Evolutionary conservation across 1,140 invertebrate genomes (phyloP).

Genomic region (Caenorhabditis briggsae): DNA sequence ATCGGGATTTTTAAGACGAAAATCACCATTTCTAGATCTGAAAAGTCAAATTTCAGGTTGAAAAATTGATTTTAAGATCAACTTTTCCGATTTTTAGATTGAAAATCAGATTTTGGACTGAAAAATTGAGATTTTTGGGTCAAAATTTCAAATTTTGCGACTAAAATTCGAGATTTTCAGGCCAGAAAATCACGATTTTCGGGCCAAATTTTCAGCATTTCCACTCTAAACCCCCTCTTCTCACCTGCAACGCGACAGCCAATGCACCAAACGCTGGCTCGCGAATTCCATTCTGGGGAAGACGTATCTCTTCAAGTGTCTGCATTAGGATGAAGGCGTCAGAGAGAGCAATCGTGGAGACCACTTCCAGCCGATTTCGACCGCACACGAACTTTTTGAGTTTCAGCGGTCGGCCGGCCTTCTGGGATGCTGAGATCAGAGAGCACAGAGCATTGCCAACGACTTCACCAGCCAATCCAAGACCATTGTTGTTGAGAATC

Average conservation of each 20-base stretch:
- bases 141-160: no score
- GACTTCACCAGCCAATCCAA: conserved; percentile 87
- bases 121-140: no score
- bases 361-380: conserved; percentile 93
- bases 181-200: no score
- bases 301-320: conserved; percentile 88
- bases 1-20: no score
- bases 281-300: conserved; percentile 98
- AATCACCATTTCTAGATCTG: no score
- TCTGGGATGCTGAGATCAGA: conserved; percentile 80
- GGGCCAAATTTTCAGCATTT: no score
- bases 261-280: conserved; percentile 86
- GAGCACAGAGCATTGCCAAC: conserved; percentile 83
- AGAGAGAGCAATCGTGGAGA: conserved; percentile 88
- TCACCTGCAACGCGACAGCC: conserved; percentile 83
- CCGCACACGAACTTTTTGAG: conserved; percentile 91
- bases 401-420: conserved; percentile 81
- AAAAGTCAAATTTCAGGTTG: no score
- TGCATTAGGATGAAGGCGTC: conserved; percentile 85
- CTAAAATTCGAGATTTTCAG: no score
- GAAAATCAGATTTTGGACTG: no score
- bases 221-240: no score
- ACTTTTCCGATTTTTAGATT: no score
- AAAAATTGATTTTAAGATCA: no score
- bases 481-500: conserved; percentile 92